A percentile compares a stretch with the other conserved stretches of the same genome.
phyloP scores from a whole-genome alignment of 1,140 invertebrate genomes.

The Caerostris darwini region DNA sequence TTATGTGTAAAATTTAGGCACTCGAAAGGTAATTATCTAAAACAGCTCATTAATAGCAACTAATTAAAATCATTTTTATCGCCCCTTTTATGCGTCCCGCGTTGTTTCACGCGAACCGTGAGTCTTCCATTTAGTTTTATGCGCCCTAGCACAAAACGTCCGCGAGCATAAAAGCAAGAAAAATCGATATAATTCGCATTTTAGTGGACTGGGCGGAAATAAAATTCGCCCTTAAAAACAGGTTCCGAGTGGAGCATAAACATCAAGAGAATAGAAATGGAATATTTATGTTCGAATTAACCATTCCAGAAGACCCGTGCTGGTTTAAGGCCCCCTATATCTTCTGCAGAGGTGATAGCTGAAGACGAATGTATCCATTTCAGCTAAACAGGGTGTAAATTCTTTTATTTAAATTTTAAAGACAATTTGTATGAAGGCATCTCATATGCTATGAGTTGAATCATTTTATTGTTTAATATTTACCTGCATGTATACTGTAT shows the following conservation, averaged over 20 bases:
- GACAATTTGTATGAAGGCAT: too few species aligned
- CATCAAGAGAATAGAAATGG: neutral
- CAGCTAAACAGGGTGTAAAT: too few species aligned
- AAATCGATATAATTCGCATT: conserved; percentile 31
- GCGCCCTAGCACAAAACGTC: neutral
- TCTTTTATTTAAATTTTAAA: too few species aligned
- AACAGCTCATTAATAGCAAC: too few species aligned
- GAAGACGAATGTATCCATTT: too few species aligned
- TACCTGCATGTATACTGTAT: too few species aligned
- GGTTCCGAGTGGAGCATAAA: neutral
- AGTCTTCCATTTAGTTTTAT: conserved; percentile 9
- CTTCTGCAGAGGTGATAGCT: too few species aligned
- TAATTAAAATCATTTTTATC: neutral
- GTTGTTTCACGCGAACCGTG: neutral
- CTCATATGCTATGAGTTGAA: too few species aligned
- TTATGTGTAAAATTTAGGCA: too few species aligned
- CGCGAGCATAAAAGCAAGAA: neutral
- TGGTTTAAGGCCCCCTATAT: neutral
- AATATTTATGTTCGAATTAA: conserved; percentile 31
- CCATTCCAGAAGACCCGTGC: neutral
- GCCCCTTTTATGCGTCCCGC: neutral
- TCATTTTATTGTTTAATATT: too few species aligned
- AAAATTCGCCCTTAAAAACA: neutral
- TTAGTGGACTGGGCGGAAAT: conserved; percentile 1
- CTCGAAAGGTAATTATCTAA: too few species aligned